These are phyloP conservation scores for Typhlichthys eigenmanni DNA, from an alignment of 2,797 vertebrate genomes.

Conservation along the genomic window DNA sequence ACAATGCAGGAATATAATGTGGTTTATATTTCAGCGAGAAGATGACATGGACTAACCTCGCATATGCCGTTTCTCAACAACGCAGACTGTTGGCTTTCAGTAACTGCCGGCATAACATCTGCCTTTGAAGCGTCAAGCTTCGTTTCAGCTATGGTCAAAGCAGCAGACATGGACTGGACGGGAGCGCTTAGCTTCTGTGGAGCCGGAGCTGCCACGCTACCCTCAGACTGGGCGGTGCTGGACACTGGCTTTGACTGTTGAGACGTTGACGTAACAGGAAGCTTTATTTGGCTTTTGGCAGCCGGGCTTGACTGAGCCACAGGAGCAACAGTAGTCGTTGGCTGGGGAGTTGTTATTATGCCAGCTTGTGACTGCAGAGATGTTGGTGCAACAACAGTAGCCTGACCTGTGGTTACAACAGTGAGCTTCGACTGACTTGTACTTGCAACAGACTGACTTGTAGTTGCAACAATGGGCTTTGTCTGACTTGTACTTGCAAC, in stretches of 20 bases:
- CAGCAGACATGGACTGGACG: constrained; percentile 8
- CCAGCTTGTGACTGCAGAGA: constrained; percentile 30
- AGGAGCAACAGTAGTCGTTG: background rate
- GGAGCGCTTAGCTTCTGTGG: constrained; percentile 14
- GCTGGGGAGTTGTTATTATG: background rate
- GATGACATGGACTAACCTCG: constrained; percentile 49
- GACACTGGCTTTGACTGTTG: background rate
- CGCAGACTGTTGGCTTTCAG: constrained; percentile 17
- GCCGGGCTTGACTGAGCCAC: background rate
- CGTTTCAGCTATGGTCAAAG: constrained; percentile 22
- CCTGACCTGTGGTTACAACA: constrained; percentile 1
- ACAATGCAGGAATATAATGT: background rate
- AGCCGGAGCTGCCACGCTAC: background rate
- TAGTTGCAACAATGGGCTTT: constrained; percentile 15
- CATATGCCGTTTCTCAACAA: constrained; percentile 42
- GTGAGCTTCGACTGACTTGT: background rate
- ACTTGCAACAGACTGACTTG: background rate
- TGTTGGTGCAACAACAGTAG: constrained; percentile 22
- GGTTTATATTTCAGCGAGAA: background rate
- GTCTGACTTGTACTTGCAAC: constrained; percentile 19
- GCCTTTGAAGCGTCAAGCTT: constrained; percentile 27
- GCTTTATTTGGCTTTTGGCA: background rate
- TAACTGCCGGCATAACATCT: constrained; percentile 15
- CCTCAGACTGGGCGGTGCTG: constrained; percentile 5
- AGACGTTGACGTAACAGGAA: too few species aligned